Conservation (phyloP, 2,888 invertebrate genomes). For the Nowickia ferox region DNA sequence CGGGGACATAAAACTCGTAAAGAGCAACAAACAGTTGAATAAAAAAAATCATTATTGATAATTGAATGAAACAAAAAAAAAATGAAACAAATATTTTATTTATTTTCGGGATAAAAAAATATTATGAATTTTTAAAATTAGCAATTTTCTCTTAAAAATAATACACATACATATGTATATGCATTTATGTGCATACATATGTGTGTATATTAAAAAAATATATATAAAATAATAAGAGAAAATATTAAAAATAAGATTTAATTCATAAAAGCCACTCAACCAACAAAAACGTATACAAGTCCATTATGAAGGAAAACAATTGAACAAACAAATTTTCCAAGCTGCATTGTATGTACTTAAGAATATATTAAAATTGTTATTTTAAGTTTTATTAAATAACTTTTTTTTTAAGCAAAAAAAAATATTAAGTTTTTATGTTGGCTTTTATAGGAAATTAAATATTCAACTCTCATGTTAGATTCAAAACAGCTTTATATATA, state of each 20-base stretch:
- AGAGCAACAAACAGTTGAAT: slow-evolving; percentile 83
- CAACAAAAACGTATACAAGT: slow-evolving; percentile 46
- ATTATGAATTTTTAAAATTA: slow-evolving; percentile 49
- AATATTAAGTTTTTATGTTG: slow-evolving; percentile 68
- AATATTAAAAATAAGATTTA: slow-evolving; percentile 47
- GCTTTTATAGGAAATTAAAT: slow-evolving; percentile 63
- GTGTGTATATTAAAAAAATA: slow-evolving; percentile 27
- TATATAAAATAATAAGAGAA: slow-evolving; percentile 19
- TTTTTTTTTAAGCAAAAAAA: slow-evolving; percentile 58
- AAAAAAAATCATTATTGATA: slow-evolving; percentile 72
- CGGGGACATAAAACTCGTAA: slow-evolving; percentile 94
- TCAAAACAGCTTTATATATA: slow-evolving; percentile 69
- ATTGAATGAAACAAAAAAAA: slow-evolving; percentile 70
- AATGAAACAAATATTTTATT: slow-evolving; percentile 55
- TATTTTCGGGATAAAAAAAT: slow-evolving; percentile 45
- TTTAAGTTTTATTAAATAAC: slow-evolving; percentile 60
- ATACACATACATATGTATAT: too few relatives aligned
- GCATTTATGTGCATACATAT: too few relatives aligned
- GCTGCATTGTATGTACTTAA: slow-evolving; percentile 62
- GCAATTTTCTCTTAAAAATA: slow-evolving; percentile 48
- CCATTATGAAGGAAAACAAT: slow-evolving; percentile 50
- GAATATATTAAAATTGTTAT: slow-evolving; percentile 58
- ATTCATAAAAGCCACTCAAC: slow-evolving; percentile 35
- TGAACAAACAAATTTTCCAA: slow-evolving; percentile 34
- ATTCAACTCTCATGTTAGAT: slow-evolving; percentile 63